These are phyloP conservation scores for Camponotus vicinus DNA, from an alignment of 1,140 invertebrate genomes.

Conservation along the genomic window DNA sequence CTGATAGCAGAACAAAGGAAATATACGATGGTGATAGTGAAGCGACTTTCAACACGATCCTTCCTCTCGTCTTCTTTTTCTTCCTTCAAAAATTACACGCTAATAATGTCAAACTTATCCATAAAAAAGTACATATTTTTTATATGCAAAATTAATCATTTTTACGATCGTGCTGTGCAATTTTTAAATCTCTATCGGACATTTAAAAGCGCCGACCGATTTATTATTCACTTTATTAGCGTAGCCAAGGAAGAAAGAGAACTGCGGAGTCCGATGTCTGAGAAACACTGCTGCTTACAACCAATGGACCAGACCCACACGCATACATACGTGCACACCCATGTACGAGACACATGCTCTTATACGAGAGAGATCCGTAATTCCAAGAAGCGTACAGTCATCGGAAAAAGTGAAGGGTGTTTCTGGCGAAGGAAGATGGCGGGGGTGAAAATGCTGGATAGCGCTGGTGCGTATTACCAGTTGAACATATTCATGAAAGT, in stretches of 20 bases:
- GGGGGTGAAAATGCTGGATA: slow-evolving; percentile 68
- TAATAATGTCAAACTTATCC: neutral
- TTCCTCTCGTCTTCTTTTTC: neutral
- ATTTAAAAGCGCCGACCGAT: neutral
- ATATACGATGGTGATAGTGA: slow-evolving; percentile 72
- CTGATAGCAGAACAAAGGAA: slow-evolving; percentile 76
- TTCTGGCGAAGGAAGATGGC: slow-evolving; percentile 9
- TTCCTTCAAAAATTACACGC: neutral
- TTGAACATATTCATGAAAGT: slow-evolving; percentile 77
- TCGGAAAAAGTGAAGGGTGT: slow-evolving; percentile 79
- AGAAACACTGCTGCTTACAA: slow-evolving; percentile 78
- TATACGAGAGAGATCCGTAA: slow-evolving; percentile 76
- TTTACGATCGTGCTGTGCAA: neutral
- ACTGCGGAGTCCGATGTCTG: slow-evolving; percentile 49
- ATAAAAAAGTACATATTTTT: neutral
- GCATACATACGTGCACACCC: slow-evolving; percentile 39
- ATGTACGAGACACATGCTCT: slow-evolving; percentile 61
- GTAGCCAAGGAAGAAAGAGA: slow-evolving; percentile 18
- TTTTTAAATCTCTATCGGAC: neutral
- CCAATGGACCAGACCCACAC: slow-evolving; percentile 71
- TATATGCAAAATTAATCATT: slow-evolving; percentile 7
- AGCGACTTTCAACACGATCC: slow-evolving; percentile 70
- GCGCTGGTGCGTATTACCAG: slow-evolving; percentile 59
- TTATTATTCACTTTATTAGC: neutral
- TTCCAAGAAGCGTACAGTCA: slow-evolving; percentile 85